phyloP scores from a whole-genome alignment of 1,140 invertebrate species.

The Dufourea novaeangliae region DNA sequence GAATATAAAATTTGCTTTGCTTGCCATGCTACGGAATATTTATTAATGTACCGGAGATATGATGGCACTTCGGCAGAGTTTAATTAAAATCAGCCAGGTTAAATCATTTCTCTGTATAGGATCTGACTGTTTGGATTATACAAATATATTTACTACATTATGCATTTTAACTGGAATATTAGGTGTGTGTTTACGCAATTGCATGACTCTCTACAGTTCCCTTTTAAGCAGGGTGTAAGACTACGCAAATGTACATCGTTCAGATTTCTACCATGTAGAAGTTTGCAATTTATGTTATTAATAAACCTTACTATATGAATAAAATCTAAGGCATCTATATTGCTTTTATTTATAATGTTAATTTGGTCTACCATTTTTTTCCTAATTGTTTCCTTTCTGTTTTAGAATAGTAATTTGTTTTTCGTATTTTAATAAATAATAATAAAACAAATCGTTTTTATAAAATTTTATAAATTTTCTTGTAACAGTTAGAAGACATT shows the following conservation, averaged over 20 bases:
- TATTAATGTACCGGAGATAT: neutral
- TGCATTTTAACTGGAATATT: conserved; percentile 48
- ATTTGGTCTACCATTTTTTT: neutral
- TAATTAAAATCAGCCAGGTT: neutral
- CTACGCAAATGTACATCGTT: conserved; percentile 57
- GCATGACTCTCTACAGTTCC: conserved; percentile 74
- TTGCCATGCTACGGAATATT: neutral
- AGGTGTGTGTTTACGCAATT: conserved; percentile 64
- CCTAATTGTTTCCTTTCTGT: no score
- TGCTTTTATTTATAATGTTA: neutral
- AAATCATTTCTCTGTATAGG: neutral
- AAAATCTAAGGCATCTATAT: neutral
- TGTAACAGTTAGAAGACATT: no score
- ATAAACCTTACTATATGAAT: conserved; percentile 52
- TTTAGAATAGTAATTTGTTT: no score
- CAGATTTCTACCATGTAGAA: conserved; percentile 74
- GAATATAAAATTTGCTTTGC: neutral
- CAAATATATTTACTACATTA: conserved; percentile 36
- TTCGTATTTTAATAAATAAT: no score
- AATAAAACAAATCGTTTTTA: no score
- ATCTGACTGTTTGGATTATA: conserved; percentile 8
- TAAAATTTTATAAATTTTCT: no score
- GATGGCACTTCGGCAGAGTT: neutral
- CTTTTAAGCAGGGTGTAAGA: conserved; percentile 73
- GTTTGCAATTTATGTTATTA: conserved; percentile 70